phyloP scores from a whole-genome alignment of 2,888 invertebrate genomes.

The Cheilosia soror region DNA sequence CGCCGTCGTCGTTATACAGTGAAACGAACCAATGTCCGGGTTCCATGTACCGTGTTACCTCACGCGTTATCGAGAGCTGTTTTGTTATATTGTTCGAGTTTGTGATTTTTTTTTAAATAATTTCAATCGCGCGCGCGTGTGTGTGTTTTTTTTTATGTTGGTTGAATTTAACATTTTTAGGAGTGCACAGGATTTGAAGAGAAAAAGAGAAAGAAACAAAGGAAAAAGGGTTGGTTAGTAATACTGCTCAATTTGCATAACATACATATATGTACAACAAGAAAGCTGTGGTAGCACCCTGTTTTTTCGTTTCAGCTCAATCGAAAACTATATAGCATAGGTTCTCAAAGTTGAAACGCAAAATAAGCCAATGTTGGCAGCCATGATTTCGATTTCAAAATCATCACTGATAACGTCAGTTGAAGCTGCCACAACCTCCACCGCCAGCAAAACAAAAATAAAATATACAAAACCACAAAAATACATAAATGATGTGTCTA shows the following conservation, averaged over 20 bases:
- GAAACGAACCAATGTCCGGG: slow-evolving; percentile 98
- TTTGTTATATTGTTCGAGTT: neutral
- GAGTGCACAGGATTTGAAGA: slow-evolving; percentile 59
- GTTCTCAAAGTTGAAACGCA: slow-evolving; percentile 23
- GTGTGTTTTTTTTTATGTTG: slow-evolving; percentile 8
- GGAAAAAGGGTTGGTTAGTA: slow-evolving; percentile 69
- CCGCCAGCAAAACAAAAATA: slow-evolving; percentile 1
- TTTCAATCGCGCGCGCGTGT: slow-evolving; percentile 16
- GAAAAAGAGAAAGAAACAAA: slow-evolving; percentile 63
- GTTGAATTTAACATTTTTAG: slow-evolving; percentile 18
- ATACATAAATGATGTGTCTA: slow-evolving; percentile 27
- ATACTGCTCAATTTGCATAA: slow-evolving; percentile 59
- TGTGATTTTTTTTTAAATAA: slow-evolving; percentile 19
- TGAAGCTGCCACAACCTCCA: slow-evolving; percentile 14
- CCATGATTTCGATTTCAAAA: neutral
- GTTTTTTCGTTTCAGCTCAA: slow-evolving; percentile 17
- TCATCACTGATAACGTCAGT: neutral
- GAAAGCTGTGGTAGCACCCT: slow-evolving; percentile 23
- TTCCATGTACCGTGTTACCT: slow-evolving; percentile 97
- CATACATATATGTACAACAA: slow-evolving; percentile 56
- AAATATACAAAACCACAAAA: slow-evolving; percentile 22
- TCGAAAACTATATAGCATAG: slow-evolving; percentile 16
- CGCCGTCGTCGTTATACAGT: slow-evolving; percentile 97
- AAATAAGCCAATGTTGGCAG: slow-evolving; percentile 6
- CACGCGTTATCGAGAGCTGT: slow-evolving; percentile 92